Conservation (phyloP, 2,888 invertebrate genomes). For the Phlogophora meticulosa region DNA sequence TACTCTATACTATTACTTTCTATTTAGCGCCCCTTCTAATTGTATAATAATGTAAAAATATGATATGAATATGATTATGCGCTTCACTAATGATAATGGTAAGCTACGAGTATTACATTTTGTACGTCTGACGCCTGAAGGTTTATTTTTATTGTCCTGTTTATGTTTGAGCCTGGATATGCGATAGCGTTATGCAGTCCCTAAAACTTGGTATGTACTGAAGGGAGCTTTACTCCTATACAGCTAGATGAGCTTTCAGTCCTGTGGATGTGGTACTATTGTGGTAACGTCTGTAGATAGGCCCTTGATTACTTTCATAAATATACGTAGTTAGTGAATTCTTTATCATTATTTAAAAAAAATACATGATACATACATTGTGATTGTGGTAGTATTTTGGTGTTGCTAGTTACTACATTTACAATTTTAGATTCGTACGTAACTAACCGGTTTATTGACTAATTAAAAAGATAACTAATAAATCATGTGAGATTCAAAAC, state of each 20-base stretch:
- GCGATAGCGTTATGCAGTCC: constrained; percentile 76
- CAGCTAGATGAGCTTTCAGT: constrained; percentile 51
- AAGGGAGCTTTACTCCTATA: constrained; percentile 57
- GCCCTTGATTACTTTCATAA: constrained; percentile 16
- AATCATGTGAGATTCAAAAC: background rate
- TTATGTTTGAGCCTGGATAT: constrained; percentile 84
- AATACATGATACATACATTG: constrained; percentile 8
- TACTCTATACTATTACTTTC: constrained; percentile 10
- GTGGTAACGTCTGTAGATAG: constrained; percentile 50
- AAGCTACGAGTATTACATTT: constrained; percentile 51
- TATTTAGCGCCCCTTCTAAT: constrained; percentile 27
- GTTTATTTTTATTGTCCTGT: constrained; percentile 69
- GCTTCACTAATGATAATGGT: constrained; percentile 54
- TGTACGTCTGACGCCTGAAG: constrained; percentile 64
- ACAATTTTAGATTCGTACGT: too few relatives aligned
- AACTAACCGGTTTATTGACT: background rate
- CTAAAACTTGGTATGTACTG: constrained; percentile 79
- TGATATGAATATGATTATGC: constrained; percentile 48
- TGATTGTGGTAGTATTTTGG: constrained; percentile 21
- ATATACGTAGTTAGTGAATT: constrained; percentile 29
- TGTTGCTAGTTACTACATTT: constrained; percentile 21
- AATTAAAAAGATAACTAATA: constrained; percentile 10
- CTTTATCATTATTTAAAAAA: constrained; percentile 13
- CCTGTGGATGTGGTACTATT: constrained; percentile 56
- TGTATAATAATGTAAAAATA: constrained; percentile 40